These are phyloP conservation scores for Cygnus olor DNA, from an alignment of 2,797 vertebrate genomes.

Conservation along the genomic window DNA sequence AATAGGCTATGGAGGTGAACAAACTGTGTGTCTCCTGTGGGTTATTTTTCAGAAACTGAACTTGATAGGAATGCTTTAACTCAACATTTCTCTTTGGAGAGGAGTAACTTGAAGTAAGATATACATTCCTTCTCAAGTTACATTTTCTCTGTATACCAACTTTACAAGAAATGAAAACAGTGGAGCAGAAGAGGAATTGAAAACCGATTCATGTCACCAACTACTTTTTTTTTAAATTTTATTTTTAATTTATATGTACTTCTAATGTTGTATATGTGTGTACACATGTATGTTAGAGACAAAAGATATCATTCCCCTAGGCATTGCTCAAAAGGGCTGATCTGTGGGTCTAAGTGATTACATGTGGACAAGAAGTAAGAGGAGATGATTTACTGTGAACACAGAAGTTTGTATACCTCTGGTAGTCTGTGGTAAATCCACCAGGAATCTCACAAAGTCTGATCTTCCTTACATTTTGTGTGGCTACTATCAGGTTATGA, in stretches of 20 bases:
- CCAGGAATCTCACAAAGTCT: background rate
- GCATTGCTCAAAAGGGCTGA: background rate
- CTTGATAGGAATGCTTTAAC: background rate
- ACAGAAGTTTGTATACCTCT: slow-evolving; percentile 24
- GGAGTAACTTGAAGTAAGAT: background rate
- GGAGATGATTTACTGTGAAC: slow-evolving; percentile 12
- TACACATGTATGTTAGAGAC: background rate
- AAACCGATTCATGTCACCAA: background rate
- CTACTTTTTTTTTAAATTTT: background rate
- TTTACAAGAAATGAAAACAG: background rate
- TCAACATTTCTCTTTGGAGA: background rate
- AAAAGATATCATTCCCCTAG: background rate
- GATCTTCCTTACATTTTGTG: background rate
- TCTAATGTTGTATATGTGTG: background rate
- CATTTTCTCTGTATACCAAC: background rate
- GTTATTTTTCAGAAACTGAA: background rate
- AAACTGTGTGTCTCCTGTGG: background rate
- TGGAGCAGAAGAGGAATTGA: background rate
- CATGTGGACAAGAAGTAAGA: slow-evolving; percentile 13
- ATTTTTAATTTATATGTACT: background rate
- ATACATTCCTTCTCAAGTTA: slow-evolving; percentile 6
- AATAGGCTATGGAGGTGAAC: background rate
- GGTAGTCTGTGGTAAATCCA: background rate
- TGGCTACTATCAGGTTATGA: background rate
- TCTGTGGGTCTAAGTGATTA: slow-evolving; percentile 9